Conservation (phyloP, 2,113 vertebrate species). For the Scopus umbretta region DNA sequence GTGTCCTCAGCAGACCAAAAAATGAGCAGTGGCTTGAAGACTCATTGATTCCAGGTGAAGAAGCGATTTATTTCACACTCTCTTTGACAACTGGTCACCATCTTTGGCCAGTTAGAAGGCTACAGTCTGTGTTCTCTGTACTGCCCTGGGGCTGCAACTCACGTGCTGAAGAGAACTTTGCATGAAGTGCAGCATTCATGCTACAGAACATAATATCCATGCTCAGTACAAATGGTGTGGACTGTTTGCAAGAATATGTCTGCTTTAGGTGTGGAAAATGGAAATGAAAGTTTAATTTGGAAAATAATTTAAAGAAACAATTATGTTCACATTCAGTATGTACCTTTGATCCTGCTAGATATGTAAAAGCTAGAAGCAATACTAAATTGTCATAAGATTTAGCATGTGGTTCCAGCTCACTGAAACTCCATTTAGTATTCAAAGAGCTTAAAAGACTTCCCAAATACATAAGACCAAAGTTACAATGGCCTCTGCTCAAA, state of each 20-base stretch:
- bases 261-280: neutral
- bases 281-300: neutral
- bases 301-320: neutral
- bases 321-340: neutral
- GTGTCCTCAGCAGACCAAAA: neutral
- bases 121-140: neutral
- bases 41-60: neutral
- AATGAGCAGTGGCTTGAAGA: neutral
- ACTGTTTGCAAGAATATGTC: neutral
- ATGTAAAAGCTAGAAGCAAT: neutral
- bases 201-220: neutral
- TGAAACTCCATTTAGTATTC: neutral
- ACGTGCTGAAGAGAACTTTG: neutral
- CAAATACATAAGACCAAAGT: neutral
- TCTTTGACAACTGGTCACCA: fast-evolving
- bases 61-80: neutral
- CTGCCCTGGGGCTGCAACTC: neutral
- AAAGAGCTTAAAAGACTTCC: neutral
- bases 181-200: neutral
- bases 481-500: neutral
- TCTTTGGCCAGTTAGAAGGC: neutral
- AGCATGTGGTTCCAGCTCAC: neutral
- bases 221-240: neutral
- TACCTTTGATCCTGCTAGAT: neutral
- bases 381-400: neutral